These are phyloP conservation scores for Pterocles orientalis DNA, from an alignment of 2,113 vertebrate genomes.

Conservation along the genomic window DNA sequence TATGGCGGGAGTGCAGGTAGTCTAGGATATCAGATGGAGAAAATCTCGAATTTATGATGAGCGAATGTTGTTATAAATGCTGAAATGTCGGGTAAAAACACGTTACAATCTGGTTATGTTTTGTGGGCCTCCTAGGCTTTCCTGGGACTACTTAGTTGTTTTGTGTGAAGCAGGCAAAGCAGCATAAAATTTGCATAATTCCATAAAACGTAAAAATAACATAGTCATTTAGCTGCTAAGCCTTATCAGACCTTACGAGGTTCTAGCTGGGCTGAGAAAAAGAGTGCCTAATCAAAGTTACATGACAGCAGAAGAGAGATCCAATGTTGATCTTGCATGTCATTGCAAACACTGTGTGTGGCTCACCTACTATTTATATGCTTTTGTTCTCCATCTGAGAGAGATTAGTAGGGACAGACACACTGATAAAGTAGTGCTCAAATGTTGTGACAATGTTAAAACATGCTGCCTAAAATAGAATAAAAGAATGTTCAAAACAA, in stretches of 20 bases:
- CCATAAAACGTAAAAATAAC: background rate
- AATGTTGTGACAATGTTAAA: background rate
- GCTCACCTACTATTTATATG: background rate
- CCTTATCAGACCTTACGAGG: background rate
- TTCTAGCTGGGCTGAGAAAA: background rate
- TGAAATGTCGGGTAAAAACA: background rate
- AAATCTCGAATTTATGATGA: background rate
- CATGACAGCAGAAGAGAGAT: background rate
- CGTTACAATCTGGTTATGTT: background rate
- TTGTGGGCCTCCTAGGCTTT: background rate
- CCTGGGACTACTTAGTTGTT: background rate
- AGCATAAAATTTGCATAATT: background rate
- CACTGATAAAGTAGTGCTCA: background rate
- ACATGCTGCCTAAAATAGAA: background rate
- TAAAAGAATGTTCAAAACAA: background rate
- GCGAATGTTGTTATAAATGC: background rate
- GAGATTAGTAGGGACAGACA: background rate
- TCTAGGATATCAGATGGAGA: background rate
- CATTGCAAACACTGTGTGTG: background rate
- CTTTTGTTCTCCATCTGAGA: background rate
- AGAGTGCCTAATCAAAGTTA: background rate
- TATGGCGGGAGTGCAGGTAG: background rate
- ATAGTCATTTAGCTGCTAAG: background rate
- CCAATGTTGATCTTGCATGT: rapidly evolving
- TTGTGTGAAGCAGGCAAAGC: background rate